Percentiles rank a stretch among this genome's conserved stretches.
These are phyloP conservation scores for Nyctibius bracteatus DNA, from an alignment of 2,113 vertebrate genomes.

Conservation along the genomic window DNA sequence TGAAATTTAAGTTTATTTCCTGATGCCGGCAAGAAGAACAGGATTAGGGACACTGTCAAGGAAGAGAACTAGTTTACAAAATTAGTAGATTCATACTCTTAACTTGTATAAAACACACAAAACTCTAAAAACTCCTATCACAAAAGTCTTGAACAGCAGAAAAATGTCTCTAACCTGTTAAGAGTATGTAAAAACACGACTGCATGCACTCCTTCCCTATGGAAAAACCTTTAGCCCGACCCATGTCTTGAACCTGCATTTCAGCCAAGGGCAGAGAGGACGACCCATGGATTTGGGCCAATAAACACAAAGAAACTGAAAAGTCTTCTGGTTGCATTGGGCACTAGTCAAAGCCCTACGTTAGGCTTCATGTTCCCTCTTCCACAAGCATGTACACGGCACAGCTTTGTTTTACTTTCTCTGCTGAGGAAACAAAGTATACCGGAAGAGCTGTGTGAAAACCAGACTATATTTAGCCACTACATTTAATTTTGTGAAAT, in stretches of 20 bases:
- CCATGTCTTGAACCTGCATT: not conserved
- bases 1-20: conserved; percentile 4
- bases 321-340: not conserved
- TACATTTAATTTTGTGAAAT: not conserved
- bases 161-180: not conserved
- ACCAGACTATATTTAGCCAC: not conserved
- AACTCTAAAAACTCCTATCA: not conserved
- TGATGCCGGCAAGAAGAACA: not conserved
- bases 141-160: not conserved
- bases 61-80: not conserved
- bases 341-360: not conserved
- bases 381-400: not conserved
- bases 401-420: not conserved
- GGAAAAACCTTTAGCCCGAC: not conserved
- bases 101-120: not conserved
- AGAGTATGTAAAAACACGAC: not conserved
- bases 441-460: not conserved
- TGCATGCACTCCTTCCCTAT: not conserved
- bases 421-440: not conserved
- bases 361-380: not conserved
- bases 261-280: not conserved
- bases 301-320: not conserved
- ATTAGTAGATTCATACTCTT: not conserved
- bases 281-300: not conserved
- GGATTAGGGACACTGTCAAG: not conserved